These are phyloP conservation scores for Heterotis niloticus DNA, from an alignment of 2,113 vertebrate genomes.

Conservation along the genomic window DNA sequence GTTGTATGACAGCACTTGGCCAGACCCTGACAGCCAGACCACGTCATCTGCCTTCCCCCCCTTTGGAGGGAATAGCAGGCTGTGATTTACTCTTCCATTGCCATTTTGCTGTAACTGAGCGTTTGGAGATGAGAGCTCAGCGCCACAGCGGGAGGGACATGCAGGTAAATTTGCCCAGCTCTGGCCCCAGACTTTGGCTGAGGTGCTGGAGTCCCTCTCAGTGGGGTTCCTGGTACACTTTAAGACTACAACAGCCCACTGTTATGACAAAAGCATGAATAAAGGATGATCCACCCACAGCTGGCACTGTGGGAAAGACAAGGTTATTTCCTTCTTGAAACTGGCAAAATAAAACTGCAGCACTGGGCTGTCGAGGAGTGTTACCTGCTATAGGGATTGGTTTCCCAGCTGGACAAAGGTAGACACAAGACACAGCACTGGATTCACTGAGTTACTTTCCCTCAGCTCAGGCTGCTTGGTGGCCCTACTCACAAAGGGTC, in stretches of 20 bases:
- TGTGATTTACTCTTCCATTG: not conserved
- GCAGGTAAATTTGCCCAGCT: not conserved
- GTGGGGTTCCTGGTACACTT: constrained; percentile 33
- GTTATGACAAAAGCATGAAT: constrained; percentile 63
- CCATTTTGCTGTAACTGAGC: not conserved
- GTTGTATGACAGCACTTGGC: not conserved
- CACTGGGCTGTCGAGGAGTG: constrained; percentile 52
- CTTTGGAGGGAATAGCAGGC: not conserved
- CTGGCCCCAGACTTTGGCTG: not conserved
- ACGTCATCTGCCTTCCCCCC: not conserved
- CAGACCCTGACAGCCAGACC: not conserved
- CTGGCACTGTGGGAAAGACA: constrained; percentile 65
- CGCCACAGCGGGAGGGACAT: not conserved
- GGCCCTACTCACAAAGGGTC: too few species aligned
- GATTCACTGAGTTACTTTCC: not conserved
- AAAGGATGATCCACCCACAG: constrained; percentile 64
- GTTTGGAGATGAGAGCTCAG: not conserved
- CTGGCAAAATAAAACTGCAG: constrained; percentile 61
- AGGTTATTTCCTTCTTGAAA: constrained; percentile 41
- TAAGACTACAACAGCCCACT: constrained; percentile 45
- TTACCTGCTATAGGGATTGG: constrained; percentile 60
- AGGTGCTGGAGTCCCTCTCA: not conserved
- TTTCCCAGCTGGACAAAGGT: constrained; percentile 55
- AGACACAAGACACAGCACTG: constrained; percentile 54
- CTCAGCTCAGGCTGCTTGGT: too few species aligned